Conservation (phyloP, 2,888 invertebrate species). For the Phymatocera aterrima region DNA sequence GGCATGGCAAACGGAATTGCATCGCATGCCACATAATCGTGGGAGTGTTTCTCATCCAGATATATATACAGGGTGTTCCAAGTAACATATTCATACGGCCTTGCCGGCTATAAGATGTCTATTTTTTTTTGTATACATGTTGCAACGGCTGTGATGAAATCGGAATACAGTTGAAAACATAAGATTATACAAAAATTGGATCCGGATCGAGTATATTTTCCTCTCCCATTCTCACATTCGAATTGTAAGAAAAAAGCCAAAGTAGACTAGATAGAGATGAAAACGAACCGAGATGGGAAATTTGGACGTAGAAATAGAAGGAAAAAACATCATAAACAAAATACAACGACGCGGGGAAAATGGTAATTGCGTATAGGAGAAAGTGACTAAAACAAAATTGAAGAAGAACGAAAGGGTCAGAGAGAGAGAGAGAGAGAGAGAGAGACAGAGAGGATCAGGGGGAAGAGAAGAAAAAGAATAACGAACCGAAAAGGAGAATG, state of each 20-base stretch:
- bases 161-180: too few species aligned
- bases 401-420: neutral
- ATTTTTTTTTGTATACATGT: too few species aligned
- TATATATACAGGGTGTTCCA: slow-evolving; percentile 63
- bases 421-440: neutral
- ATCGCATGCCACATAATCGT: slow-evolving; percentile 72
- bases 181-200: too few species aligned
- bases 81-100: slow-evolving; percentile 61
- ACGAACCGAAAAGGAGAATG: neutral
- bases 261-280: too few species aligned
- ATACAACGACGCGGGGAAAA: slow-evolving; percentile 47
- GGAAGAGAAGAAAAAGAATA: neutral
- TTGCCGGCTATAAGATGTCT: slow-evolving; percentile 67
- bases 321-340: neutral
- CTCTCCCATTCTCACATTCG: too few species aligned
- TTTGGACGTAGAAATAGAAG: too few species aligned
- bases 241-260: too few species aligned
- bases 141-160: too few species aligned
- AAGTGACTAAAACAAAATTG: slow-evolving; percentile 47
- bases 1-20: slow-evolving; percentile 68
- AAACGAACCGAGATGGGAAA: too few species aligned
- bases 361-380: too few species aligned
- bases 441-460: neutral
- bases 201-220: too few species aligned
- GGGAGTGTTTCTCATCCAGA: slow-evolving; percentile 72